Conservation (phyloP, 2,113 vertebrate genomes). For the Pangasianodon gigas region DNA sequence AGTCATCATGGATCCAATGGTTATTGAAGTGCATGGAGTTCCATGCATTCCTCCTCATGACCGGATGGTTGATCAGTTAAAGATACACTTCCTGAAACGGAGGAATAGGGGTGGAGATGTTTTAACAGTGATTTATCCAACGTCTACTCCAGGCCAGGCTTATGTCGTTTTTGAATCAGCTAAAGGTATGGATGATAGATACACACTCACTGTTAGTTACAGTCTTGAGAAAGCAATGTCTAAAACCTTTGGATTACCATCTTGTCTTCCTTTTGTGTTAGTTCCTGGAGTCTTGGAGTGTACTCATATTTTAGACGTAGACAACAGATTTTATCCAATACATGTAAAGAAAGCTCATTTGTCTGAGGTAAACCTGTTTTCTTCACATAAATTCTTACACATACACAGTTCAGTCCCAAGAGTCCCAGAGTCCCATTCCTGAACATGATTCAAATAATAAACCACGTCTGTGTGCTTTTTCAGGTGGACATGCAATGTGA, state of each 20-base stretch:
- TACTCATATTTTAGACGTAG: constrained; percentile 50
- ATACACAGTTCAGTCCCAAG: not conserved
- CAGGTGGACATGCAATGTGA: constrained; percentile 68
- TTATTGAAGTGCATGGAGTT: constrained; percentile 56
- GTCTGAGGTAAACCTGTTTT: constrained; percentile 45
- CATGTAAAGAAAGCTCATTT: constrained; percentile 38
- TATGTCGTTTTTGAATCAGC: constrained; percentile 57
- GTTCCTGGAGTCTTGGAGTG: constrained; percentile 53
- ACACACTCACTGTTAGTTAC: not conserved
- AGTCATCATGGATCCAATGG: constrained; percentile 20
- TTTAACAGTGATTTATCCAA: constrained; percentile 56
- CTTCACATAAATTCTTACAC: not conserved
- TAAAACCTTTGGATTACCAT: not conserved
- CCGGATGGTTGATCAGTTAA: constrained; percentile 55
- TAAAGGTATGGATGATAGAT: constrained; percentile 50
- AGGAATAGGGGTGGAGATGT: constrained; percentile 61
- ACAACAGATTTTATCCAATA: constrained; percentile 39
- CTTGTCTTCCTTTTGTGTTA: constrained; percentile 41
- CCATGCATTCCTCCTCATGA: constrained; percentile 44
- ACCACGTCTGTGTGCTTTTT: constrained; percentile 10
- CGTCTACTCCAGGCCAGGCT: constrained; percentile 48
- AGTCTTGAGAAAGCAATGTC: not conserved
- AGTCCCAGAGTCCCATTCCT: not conserved
- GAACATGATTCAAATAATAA: not conserved
- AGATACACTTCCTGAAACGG: constrained; percentile 59